These are phyloP conservation scores for Scopus umbretta DNA, from an alignment of 2,113 vertebrate species.

Conservation along the genomic window DNA sequence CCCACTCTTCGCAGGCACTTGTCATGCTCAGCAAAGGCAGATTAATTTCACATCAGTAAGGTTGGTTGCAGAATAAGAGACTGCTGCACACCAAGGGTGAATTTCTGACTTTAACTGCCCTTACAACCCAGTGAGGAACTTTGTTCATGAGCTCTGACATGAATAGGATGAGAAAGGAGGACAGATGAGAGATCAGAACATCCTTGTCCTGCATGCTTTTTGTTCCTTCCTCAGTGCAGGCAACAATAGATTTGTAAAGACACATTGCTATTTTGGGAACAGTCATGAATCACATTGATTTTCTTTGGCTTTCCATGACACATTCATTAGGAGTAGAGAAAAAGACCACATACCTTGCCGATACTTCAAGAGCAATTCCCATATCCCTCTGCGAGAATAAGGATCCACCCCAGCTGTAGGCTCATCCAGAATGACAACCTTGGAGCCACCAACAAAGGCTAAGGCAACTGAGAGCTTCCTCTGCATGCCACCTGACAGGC, in stretches of 20 bases:
- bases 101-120: background rate
- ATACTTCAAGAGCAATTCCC: conserved; percentile 94
- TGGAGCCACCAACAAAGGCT: conserved; percentile 96
- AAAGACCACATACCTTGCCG: conserved; percentile 77
- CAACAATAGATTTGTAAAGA: background rate
- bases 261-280: background rate
- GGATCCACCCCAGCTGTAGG: conserved; percentile 97
- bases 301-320: background rate
- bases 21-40: background rate
- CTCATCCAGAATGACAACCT: conserved; percentile 97
- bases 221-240: background rate
- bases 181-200: background rate
- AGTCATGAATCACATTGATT: background rate
- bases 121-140: background rate
- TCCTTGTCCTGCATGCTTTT: background rate
- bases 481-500: conserved; percentile 88
- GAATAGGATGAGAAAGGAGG: background rate
- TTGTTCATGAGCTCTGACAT: background rate
- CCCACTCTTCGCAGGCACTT: background rate
- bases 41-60: no score
- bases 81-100: no score
- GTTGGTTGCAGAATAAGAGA: no score
- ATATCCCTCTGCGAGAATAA: conserved; percentile 94
- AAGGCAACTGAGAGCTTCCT: conserved; percentile 95
- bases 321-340: background rate